These are phyloP conservation scores for Oreochromis spilurus DNA, from an alignment of 2,113 vertebrate genomes.

Conservation along the genomic window DNA sequence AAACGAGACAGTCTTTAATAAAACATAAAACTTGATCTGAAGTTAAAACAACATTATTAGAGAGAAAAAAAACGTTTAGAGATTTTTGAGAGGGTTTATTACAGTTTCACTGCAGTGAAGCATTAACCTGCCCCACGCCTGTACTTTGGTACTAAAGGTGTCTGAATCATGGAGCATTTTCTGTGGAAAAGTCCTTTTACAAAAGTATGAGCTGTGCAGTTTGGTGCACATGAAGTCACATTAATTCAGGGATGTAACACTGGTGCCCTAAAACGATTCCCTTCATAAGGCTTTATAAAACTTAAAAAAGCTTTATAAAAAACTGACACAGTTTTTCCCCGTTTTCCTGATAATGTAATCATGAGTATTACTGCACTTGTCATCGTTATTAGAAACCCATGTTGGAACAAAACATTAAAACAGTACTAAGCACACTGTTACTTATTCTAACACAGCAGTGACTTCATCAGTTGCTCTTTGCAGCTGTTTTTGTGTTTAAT, in stretches of 20 bases:
- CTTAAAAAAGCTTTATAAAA: fast-evolving
- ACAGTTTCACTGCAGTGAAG: neutral
- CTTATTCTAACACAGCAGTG: neutral
- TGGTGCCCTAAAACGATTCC: fast-evolving
- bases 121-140: neutral
- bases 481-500: neutral
- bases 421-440: neutral
- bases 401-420: neutral
- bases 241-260: neutral
- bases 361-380: neutral
- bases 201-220: fast-evolving
- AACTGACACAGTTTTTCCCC: neutral
- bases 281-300: neutral
- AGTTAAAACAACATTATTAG: neutral
- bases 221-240: neutral
- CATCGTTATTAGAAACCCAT: neutral
- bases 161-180: neutral
- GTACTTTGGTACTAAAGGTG: fast-evolving
- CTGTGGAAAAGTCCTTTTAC: neutral
- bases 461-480: neutral
- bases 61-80: neutral
- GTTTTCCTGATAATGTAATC: neutral
- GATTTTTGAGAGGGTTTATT: neutral
- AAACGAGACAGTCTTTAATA: neutral
- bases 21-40: neutral